Evolutionary conservation across 2,888 invertebrate genomes (phyloP).

Genomic region (Empis stercorea): DNA sequence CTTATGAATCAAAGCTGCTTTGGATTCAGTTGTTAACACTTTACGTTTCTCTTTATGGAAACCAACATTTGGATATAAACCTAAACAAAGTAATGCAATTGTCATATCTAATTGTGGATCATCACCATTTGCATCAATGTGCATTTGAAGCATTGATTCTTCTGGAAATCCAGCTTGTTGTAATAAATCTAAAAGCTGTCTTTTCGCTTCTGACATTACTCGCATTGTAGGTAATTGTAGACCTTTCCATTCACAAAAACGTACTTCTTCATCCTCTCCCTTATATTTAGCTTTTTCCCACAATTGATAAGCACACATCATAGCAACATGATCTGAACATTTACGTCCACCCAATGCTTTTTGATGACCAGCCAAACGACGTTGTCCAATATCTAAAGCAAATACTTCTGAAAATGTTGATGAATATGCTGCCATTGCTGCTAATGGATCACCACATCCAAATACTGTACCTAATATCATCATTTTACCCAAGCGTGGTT

Average conservation of each 20-base stretch:
- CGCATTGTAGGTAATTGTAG: constrained; percentile 79
- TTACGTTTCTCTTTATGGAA: constrained; percentile 91
- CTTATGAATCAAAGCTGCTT: constrained; percentile 89
- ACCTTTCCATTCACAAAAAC: constrained; percentile 86
- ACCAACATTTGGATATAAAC: constrained; percentile 94
- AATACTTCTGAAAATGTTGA: constrained; percentile 95
- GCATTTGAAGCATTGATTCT: constrained; percentile 61
- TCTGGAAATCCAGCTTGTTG: constrained; percentile 79
- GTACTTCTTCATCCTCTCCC: constrained; percentile 61
- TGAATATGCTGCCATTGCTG: constrained; percentile 89
- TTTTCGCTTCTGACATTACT: constrained; percentile 84
- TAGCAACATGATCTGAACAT: constrained; percentile 89
- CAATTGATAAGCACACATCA: constrained; percentile 82
- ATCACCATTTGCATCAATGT: constrained; percentile 61
- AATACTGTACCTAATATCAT: constrained; percentile 89
- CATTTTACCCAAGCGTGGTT: constrained; percentile 94
- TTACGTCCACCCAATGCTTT: constrained; percentile 74
- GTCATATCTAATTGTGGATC: constrained; percentile 73
- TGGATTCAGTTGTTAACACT: constrained; percentile 89
- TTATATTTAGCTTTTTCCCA: constrained; percentile 57
- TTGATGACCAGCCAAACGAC: constrained; percentile 72
- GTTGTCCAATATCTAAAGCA: constrained; percentile 58
- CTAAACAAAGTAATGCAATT: constrained; percentile 74
- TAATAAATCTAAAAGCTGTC: constrained; percentile 53
- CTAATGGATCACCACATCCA: constrained; percentile 78